Percentiles rank a stretch among this genome's conserved stretches.
Conservation (phyloP, 1,140 invertebrate species). For the Mizuhopecten yessoensis region DNA sequence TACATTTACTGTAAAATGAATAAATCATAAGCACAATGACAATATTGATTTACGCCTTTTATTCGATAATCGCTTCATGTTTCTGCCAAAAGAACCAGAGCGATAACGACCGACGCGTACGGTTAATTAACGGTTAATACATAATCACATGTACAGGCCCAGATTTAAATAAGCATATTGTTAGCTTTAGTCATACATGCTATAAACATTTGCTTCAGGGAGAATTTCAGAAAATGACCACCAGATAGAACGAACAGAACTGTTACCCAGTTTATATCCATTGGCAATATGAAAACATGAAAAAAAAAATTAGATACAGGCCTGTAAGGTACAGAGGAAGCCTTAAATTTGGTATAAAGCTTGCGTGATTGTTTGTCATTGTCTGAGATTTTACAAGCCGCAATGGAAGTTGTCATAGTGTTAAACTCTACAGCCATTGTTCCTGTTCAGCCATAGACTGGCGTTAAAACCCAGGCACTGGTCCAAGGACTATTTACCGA, state of each 20-base stretch:
- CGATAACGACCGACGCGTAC: slow-evolving; percentile 11
- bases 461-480: neutral
- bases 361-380: neutral
- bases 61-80: neutral
- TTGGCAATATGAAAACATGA: too few relatives aligned
- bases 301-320: too few relatives aligned
- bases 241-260: too few relatives aligned
- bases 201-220: neutral
- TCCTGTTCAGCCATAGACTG: neutral
- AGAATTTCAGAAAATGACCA: neutral
- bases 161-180: neutral
- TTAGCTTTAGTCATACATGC: neutral
- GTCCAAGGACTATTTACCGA: neutral
- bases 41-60: neutral
- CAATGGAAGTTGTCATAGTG: slow-evolving; percentile 36
- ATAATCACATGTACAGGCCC: neutral
- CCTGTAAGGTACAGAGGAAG: neutral
- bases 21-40: neutral
- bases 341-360: neutral
- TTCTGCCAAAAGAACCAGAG: neutral
- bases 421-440: slow-evolving; percentile 9
- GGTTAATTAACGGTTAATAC: slow-evolving; percentile 24
- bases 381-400: neutral
- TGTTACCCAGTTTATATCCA: too few relatives aligned
- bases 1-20: neutral